Conservation (phyloP, 2,797 vertebrate genomes). For the Cyprinodon diabolis region DNA sequence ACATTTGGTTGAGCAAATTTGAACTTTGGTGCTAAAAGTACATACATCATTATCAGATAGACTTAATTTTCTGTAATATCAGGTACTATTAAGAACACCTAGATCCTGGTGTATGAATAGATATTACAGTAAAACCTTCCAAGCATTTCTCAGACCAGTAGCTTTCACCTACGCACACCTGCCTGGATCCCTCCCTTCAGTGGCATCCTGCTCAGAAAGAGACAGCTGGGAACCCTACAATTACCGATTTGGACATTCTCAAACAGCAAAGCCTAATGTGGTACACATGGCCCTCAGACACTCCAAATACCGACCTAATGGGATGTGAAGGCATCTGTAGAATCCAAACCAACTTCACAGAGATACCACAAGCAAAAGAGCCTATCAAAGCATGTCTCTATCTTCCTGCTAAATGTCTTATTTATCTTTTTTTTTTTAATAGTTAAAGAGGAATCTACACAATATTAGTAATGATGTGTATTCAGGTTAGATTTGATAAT, state of each 20-base stretch:
- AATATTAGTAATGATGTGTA: not conserved
- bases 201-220: not conserved
- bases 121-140: not conserved
- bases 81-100: not conserved
- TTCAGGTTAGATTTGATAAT: not conserved
- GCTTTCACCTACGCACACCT: not conserved
- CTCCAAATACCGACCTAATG: constrained; percentile 4
- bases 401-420: not conserved
- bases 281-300: not conserved
- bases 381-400: not conserved
- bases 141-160: not conserved
- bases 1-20: constrained; percentile 1
- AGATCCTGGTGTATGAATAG: not conserved
- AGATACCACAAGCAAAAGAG: not conserved
- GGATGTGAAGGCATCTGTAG: not conserved
- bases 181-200: not conserved
- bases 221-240: not conserved
- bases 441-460: not conserved
- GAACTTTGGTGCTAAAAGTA: not conserved
- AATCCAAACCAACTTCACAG: not conserved
- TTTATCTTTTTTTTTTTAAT: not conserved
- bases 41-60: too few species aligned
- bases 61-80: not conserved
- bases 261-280: constrained; percentile 1
- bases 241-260: constrained; percentile 1